A percentile compares a stretch with the other conserved stretches of the same genome.
These are phyloP conservation scores for Cheirogaleus medius DNA, from an alignment of 2,113 vertebrate species.

Conservation along the genomic window DNA sequence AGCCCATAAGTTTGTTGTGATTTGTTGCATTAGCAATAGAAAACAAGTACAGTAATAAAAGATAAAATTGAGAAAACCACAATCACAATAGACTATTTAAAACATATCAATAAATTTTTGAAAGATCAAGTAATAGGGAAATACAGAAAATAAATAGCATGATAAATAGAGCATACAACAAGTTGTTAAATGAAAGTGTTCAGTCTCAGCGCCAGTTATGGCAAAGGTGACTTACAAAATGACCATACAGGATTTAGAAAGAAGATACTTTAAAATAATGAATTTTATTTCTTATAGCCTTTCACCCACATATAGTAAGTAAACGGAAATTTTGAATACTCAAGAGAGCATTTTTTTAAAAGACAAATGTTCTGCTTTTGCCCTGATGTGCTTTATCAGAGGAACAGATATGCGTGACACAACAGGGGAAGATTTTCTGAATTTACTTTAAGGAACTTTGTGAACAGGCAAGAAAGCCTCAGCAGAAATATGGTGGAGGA, in stretches of 20 bases:
- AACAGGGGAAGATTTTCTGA: neutral
- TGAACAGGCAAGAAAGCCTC: constrained; percentile 8
- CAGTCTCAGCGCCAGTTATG: neutral
- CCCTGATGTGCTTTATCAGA: neutral
- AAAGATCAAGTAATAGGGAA: neutral
- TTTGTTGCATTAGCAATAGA: neutral
- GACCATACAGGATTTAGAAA: neutral
- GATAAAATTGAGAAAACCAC: neutral
- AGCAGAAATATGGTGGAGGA: neutral
- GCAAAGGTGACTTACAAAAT: neutral
- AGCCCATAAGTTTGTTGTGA: neutral
- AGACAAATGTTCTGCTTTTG: neutral
- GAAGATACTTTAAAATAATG: neutral
- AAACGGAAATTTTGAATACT: neutral
- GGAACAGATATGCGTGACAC: neutral
- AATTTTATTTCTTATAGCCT: neutral
- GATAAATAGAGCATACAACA: neutral
- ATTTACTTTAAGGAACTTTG: neutral
- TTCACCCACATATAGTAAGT: neutral
- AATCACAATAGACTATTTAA: constrained; percentile 31
- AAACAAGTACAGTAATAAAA: neutral
- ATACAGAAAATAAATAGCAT: neutral
- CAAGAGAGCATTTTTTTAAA: neutral
- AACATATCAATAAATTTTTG: constrained; percentile 1
- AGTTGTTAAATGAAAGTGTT: neutral